Evolutionary conservation across 37 sponge, comb jelly and placozoan species (phyloP).

Genomic region (Tethya wilhelma): DNA sequence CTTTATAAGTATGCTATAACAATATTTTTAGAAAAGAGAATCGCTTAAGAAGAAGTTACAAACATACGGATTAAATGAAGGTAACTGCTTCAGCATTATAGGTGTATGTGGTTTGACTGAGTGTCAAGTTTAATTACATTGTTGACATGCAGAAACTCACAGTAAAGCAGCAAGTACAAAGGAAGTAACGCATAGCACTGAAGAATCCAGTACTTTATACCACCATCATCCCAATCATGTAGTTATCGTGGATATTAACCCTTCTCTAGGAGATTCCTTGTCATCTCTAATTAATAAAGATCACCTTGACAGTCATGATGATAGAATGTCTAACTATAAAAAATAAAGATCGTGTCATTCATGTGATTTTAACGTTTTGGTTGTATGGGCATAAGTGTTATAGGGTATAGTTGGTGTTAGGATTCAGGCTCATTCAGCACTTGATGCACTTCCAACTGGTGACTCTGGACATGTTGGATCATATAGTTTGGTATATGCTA

Average conservation of each 20-base stretch:
- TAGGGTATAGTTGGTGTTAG: too few species aligned
- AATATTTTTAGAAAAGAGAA: constrained; percentile 14
- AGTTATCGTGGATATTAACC: constrained; percentile 1
- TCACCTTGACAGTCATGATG: too few species aligned
- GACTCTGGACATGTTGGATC: too few species aligned
- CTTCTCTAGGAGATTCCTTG: constrained; percentile 6
- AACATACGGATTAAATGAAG: constrained; percentile 7
- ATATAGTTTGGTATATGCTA: constrained; percentile 17
- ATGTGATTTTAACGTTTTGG: too few species aligned
- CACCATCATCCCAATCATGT: constrained; percentile 29
- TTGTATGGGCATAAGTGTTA: too few species aligned
- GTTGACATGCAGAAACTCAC: too few species aligned
- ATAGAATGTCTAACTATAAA: too few species aligned
- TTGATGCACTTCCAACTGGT: too few species aligned
- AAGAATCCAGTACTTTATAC: neutral
- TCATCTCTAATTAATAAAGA: constrained; percentile 7
- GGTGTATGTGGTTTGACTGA: neutral
- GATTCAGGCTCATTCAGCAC: too few species aligned
- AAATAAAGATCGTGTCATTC: too few species aligned
- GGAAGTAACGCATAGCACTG: too few species aligned
- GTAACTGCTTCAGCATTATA: neutral
- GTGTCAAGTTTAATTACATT: neutral
- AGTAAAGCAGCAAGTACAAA: too few species aligned
- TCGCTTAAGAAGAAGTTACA: constrained; percentile 5
- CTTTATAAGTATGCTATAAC: neutral